Conservation (phyloP, 2,113 vertebrate genomes). For the Ctenodactylus gundi region DNA sequence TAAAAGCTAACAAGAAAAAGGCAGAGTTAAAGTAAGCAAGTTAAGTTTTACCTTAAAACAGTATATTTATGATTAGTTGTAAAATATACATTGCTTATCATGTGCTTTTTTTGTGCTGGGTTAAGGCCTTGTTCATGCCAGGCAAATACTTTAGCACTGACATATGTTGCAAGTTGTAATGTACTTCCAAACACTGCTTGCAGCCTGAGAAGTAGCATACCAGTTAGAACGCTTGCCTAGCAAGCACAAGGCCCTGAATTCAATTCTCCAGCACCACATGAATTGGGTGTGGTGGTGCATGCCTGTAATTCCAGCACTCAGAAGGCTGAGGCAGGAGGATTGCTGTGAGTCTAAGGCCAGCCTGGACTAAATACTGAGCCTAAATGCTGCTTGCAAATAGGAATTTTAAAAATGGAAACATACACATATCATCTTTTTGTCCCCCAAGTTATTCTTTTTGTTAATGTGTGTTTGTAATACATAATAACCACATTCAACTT, state of each 20-base stretch:
- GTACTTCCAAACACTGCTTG: not conserved
- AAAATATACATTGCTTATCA: not conserved
- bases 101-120: not conserved
- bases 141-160: not conserved
- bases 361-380: no score
- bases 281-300: no score
- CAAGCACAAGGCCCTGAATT: no score
- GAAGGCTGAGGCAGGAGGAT: no score
- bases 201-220: no score
- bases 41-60: not conserved
- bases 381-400: not conserved
- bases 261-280: no score
- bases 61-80: not conserved
- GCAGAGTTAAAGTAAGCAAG: not conserved
- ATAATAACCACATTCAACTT: no score
- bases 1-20: not conserved
- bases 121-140: not conserved
- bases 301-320: no score
- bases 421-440: not conserved
- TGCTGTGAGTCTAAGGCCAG: no score
- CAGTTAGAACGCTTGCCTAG: no score
- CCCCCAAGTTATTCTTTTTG: no score
- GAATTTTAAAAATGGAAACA: constrained; percentile 31
- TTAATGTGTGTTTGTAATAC: no score
- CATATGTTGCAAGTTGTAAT: not conserved